phyloP scores from a whole-genome alignment of 2,113 vertebrate species.

The Peucedramus taeniatus region DNA sequence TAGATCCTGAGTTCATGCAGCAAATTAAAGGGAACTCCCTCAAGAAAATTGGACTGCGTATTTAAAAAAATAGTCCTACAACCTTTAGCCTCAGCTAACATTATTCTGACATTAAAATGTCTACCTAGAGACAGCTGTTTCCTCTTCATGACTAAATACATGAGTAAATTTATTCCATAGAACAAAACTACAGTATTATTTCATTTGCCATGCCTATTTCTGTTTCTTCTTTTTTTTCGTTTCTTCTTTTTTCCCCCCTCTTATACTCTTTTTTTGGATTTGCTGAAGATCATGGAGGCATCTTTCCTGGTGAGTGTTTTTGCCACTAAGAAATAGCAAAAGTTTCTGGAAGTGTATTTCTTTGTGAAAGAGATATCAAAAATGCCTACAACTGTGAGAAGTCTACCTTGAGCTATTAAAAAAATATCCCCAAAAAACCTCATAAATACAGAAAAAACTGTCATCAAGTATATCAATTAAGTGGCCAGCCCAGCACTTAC shows the following conservation, averaged over 20 bases:
- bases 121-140: slow-evolving; percentile 39
- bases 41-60: neutral
- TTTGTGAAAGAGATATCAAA: neutral
- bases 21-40: slow-evolving; percentile 58
- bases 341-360: neutral
- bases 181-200: neutral
- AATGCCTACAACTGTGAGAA: neutral
- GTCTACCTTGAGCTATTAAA: neutral
- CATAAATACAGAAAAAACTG: neutral
- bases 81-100: slow-evolving; percentile 29
- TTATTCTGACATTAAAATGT: slow-evolving; percentile 31
- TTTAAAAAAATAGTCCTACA: neutral
- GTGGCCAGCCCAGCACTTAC: neutral
- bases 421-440: accelerated
- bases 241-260: accelerated
- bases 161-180: slow-evolving; percentile 33
- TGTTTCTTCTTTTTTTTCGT: neutral
- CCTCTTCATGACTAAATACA: slow-evolving; percentile 52
- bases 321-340: neutral
- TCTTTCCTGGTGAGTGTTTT: neutral
- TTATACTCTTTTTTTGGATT: neutral
- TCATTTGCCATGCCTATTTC: neutral
- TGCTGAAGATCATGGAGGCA: neutral
- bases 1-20: slow-evolving; percentile 27
- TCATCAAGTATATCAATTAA: neutral